Evolutionary conservation across 2,797 vertebrate species (phyloP).

Genomic region (Gorsachius magnificus): DNA sequence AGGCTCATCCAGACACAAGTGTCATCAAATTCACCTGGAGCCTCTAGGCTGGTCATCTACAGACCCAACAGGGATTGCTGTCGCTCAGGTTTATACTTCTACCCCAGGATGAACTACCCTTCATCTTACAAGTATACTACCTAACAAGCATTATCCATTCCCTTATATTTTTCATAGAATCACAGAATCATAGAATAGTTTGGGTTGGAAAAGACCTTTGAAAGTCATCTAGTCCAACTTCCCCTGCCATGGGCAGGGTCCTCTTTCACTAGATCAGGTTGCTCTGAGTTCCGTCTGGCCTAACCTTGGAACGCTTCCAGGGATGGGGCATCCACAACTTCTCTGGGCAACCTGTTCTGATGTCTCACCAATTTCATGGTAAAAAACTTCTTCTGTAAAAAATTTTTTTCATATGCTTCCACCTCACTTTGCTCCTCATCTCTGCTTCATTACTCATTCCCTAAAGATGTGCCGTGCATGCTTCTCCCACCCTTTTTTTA

Average conservation of each 20-base stretch:
- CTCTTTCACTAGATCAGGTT: neutral
- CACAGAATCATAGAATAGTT: neutral
- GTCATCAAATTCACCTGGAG: neutral
- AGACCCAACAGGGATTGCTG: neutral
- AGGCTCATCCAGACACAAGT: rapidly evolving
- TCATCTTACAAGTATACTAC: neutral
- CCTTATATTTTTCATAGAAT: neutral
- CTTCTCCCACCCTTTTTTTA: neutral
- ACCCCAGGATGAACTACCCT: neutral
- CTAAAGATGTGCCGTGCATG: neutral
- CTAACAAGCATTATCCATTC: neutral
- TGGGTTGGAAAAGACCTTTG: neutral
- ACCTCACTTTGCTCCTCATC: neutral
- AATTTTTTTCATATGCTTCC: neutral
- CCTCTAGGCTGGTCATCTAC: neutral
- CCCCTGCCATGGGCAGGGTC: neutral
- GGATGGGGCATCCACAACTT: neutral
- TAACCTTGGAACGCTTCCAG: neutral
- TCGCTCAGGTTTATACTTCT: neutral
- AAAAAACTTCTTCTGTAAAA: neutral
- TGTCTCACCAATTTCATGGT: neutral
- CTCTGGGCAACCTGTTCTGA: neutral
- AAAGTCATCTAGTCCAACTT: too few species aligned
- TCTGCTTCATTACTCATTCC: neutral
- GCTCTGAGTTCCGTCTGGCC: neutral